phyloP scores from a whole-genome alignment of 2,113 vertebrate genomes.

The Elephas maximus region DNA sequence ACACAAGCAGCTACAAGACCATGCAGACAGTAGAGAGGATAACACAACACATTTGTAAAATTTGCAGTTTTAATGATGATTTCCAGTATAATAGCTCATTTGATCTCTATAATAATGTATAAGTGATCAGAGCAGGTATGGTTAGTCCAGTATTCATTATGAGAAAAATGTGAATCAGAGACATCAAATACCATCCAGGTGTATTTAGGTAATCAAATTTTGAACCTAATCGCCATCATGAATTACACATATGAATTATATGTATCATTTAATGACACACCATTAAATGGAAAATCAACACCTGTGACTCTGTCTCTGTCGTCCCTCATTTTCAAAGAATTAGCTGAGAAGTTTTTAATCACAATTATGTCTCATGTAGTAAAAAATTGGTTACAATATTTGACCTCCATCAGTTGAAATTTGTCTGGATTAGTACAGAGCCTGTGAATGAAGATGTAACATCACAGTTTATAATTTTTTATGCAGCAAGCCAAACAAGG shows the following conservation, averaged over 20 bases:
- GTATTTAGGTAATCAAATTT: not conserved
- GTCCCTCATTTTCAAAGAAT: not conserved
- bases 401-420: not conserved
- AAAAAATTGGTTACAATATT: not conserved
- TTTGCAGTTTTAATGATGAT: not conserved
- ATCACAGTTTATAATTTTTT: not conserved
- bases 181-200: not conserved
- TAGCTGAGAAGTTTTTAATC: not conserved
- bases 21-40: not conserved
- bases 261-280: not conserved
- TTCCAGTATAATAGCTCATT: not conserved
- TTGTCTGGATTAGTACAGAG: not conserved
- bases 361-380: not conserved
- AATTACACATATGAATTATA: not conserved
- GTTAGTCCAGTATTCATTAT: not conserved
- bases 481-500: not conserved
- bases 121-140: not conserved
- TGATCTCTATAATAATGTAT: not conserved
- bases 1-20: not conserved
- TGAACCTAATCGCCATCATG: not conserved
- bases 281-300: conserved; percentile 3
- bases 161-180: not conserved
- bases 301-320: not conserved
- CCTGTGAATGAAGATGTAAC: not conserved
- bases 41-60: not conserved